Evolutionary conservation across 2,888 invertebrate species (phyloP), one percentile per base, ranked within the genome.

Genomic region (Chaetogeoica ovagalla): DNA sequence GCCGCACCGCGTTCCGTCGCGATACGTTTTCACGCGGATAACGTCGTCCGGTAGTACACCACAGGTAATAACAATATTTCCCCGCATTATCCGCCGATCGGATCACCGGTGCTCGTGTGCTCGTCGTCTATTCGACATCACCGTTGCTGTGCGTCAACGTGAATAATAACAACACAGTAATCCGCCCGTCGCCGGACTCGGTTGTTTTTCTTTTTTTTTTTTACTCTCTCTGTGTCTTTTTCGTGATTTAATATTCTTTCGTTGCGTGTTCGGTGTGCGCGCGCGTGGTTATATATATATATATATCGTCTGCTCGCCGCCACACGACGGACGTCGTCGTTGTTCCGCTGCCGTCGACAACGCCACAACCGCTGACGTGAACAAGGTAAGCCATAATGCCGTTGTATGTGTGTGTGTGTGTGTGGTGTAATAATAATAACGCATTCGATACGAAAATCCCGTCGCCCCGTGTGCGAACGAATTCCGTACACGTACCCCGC

Each of bases 261-360:
- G 30, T 30, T 57, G 57, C 39, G 74, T 21, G 11, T 30, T 39
- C 52, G 21, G 37, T 57, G 59, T 23, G 65, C 66, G 75, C 43
- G 65, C 66, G 75, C 75, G 75, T 76, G 75, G 75, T 76, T 76
- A n/a, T n/a, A n/a, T n/a, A n/a, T n/a, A n/a, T n/a, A n/a, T n/a
- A n/a, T n/a, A n/a, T 43, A 68, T 59, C 37, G 65, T 66, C 39
- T 39, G 39, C 43, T 15, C 21, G 43, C 39, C 57, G 43, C 57
- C 66, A 70, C 30, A 17, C 68, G 69, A 55, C 21, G 9, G 68
- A 48, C 68, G 23, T 52, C 68, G 57, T 39, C 74, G 73, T 19
- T n/a, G 48, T 6, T 43, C 4, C 7, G 43, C 21, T n/a, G 13
- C 23, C 23, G 11, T 39, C 39, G 6, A 55, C 57, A 37, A 4